phyloP scores from a whole-genome alignment of 2,113 vertebrate species.

The Uropsilus gracilis region DNA sequence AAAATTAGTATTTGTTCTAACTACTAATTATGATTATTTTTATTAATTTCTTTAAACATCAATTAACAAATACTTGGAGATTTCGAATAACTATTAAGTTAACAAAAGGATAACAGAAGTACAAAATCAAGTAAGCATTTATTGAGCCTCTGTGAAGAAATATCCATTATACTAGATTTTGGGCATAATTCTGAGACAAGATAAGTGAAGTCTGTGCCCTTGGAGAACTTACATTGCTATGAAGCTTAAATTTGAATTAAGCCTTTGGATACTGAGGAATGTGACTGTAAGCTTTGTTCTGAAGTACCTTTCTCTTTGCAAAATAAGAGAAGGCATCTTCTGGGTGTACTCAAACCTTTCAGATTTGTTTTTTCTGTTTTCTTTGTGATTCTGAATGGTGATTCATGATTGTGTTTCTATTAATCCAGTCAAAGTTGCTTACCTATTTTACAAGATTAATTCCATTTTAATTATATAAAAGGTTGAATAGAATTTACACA shows the following conservation, averaged over 20 bases:
- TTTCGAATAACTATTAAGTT: slow-evolving; percentile 16
- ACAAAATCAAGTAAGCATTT: slow-evolving; percentile 42
- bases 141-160: slow-evolving; percentile 2
- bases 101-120: neutral
- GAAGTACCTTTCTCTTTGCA: slow-evolving; percentile 7
- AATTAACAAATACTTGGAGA: neutral
- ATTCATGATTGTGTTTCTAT: slow-evolving; percentile 5
- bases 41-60: neutral
- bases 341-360: neutral
- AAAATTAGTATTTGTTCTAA: slow-evolving; percentile 9
- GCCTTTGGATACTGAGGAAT: slow-evolving; percentile 1
- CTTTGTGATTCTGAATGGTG: slow-evolving; percentile 13
- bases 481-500: neutral
- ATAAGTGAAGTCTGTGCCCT: slow-evolving; percentile 11
- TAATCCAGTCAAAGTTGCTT: neutral
- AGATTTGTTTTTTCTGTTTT: slow-evolving; percentile 3
- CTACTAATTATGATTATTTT: neutral
- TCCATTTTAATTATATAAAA: neutral
- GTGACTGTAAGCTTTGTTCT: slow-evolving; percentile 7
- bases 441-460: neutral
- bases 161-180: neutral
- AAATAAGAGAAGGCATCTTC: neutral
- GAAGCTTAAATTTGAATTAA: slow-evolving; percentile 47
- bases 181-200: neutral
- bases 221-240: neutral